Conservation (phyloP, 2,888 invertebrate genomes). For the Aphidoletes aphidimyza region DNA sequence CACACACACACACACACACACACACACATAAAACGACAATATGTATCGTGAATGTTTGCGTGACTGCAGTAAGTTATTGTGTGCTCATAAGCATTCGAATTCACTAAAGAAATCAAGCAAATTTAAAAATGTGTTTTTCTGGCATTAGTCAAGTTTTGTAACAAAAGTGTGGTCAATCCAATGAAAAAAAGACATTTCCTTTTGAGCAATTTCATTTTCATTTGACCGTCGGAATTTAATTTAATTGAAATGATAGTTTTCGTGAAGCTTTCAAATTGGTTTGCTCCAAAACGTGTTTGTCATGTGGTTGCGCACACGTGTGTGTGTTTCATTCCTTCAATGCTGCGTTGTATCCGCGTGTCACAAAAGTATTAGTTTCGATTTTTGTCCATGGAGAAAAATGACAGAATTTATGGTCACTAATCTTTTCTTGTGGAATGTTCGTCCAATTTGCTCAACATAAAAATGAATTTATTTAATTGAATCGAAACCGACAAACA, state of each 20-base stretch:
- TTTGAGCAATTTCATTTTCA: background rate
- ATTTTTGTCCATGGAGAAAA: background rate
- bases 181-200: background rate
- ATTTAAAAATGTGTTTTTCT: too few relatives aligned
- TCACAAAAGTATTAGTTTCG: background rate
- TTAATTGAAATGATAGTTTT: constrained; percentile 44
- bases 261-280: background rate
- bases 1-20: too few relatives aligned
- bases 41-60: background rate
- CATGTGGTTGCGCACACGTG: too few relatives aligned
- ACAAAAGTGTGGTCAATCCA: background rate
- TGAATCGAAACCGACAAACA: background rate
- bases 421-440: constrained; percentile 35
- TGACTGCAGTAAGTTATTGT: background rate
- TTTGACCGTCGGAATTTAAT: constrained; percentile 9
- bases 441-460: constrained; percentile 52
- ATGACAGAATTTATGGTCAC: constrained; percentile 32
- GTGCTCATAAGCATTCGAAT: background rate
- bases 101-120: background rate
- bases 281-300: too few relatives aligned
- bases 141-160: background rate
- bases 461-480: constrained; percentile 54
- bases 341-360: background rate
- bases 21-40: too few relatives aligned
- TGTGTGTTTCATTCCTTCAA: background rate